Base-by-base conservation (phyloP, 2,113 vertebrate species). In the Panthera leo region DNA sequence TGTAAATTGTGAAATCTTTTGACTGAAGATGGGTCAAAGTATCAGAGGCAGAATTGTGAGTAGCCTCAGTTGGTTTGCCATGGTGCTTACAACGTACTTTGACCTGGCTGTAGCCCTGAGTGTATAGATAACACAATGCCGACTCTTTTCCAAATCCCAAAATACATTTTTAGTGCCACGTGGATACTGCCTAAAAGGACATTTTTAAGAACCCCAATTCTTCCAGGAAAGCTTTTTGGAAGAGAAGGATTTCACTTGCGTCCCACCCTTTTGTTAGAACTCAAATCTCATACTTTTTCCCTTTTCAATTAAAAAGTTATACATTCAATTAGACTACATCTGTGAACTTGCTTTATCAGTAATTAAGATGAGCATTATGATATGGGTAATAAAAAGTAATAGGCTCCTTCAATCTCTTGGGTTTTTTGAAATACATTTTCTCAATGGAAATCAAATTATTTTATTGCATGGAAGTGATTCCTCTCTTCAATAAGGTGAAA, bases 311-410 rank as follows among this genome's bases (percentile, higher is more conserved):
- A 98, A 98, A 97, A 98, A 98, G 97, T 98, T 97, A 98, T 97
- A 98, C 91, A 96, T 98, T 98, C 98, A 98, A 98, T 98, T 98
- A 98, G 96, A 97, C 94, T 97, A 96, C 97, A 97, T 98, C 97
- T 97, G 96, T 98, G 98, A 98, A 98, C 97, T 95, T 98, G 87
- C 94, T 97, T 95, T 98, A 97, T 93, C 95, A 96, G 97, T 98
- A 98, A 98, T 98, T 98, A 98, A 98, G 98, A 98, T 98, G 97
- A 98, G 98, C 98, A 97, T 98, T 98, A 97, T 96, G 97, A 98
- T 98, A 97, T 98, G 97, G 85, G 97, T 98, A 97, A 98, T 98
- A 98, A 98, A 98, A 98, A 98, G 97, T 98, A 98, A 98, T 98
- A 98, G 96, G 97, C 98, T 98, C 89, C 83, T 98, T 98, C 97